These are phyloP conservation scores for Nomada hirtipes DNA, from an alignment of 2,888 invertebrate species.

Conservation along the genomic window DNA sequence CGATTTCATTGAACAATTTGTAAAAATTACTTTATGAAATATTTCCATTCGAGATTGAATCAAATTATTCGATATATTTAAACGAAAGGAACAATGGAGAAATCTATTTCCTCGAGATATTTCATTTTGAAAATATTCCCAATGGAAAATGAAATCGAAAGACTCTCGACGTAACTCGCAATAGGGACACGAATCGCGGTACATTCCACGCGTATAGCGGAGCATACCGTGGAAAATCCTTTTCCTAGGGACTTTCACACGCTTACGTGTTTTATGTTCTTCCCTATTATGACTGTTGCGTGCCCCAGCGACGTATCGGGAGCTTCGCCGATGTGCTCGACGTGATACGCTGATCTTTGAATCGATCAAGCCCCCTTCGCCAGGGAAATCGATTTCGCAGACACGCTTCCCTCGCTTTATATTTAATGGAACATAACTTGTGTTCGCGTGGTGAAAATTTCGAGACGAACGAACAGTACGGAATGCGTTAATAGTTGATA, in stretches of 20 bases:
- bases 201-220: not conserved
- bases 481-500: not conserved
- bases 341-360: constrained; percentile 31
- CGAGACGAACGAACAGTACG: not conserved
- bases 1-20: too few relatives aligned
- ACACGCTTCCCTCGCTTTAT: not conserved
- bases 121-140: not conserved
- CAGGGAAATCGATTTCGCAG: constrained; percentile 26
- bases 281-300: constrained; percentile 41
- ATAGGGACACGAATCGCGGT: not conserved
- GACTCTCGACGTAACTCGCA: not conserved
- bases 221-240: constrained; percentile 20
- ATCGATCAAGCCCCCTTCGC: constrained; percentile 24
- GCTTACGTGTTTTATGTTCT: constrained; percentile 33
- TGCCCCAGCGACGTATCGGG: constrained; percentile 24
- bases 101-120: not conserved
- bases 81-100: too few relatives aligned
- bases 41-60: too few relatives aligned
- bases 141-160: not conserved
- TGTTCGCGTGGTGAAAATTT: not conserved
- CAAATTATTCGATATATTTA: too few relatives aligned
- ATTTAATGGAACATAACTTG: constrained; percentile 20
- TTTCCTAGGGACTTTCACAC: constrained; percentile 35
- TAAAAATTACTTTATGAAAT: too few relatives aligned
- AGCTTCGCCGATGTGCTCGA: constrained; percentile 20